phyloP scores from a whole-genome alignment of 2,113 vertebrate species.

The Rhagologus leucostigma region DNA sequence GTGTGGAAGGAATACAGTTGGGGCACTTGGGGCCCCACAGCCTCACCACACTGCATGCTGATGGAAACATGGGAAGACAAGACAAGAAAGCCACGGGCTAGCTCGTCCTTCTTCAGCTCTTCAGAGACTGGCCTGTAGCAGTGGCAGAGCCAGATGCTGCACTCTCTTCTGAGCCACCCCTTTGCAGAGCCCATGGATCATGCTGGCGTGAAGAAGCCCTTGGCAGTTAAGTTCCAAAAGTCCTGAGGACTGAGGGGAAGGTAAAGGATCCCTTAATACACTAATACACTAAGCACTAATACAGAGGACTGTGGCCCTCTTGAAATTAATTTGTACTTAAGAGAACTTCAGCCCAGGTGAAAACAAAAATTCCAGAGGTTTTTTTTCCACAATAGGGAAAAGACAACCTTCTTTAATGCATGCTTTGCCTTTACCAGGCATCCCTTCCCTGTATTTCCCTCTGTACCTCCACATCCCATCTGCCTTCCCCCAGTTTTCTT shows the following conservation, averaged over 20 bases:
- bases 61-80: neutral
- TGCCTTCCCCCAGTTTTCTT: neutral
- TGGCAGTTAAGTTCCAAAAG: neutral
- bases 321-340: neutral
- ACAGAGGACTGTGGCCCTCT: neutral
- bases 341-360: neutral
- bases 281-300: too few species aligned
- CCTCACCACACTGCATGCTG: neutral
- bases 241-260: neutral
- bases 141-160: neutral
- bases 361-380: neutral
- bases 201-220: fast-evolving
- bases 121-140: neutral
- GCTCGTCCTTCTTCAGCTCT: neutral
- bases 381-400: neutral
- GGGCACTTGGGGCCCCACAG: neutral
- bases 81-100: neutral
- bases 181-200: neutral
- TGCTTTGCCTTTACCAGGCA: neutral
- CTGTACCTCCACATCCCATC: neutral
- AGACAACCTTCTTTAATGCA: neutral
- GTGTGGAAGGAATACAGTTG: neutral
- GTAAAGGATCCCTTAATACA: neutral
- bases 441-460: neutral
- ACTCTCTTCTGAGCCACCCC: neutral